Evolutionary conservation across 2,113 vertebrate species (phyloP), one percentile per base, ranked within the genome.

Genomic region (Smithornis capensis): DNA sequence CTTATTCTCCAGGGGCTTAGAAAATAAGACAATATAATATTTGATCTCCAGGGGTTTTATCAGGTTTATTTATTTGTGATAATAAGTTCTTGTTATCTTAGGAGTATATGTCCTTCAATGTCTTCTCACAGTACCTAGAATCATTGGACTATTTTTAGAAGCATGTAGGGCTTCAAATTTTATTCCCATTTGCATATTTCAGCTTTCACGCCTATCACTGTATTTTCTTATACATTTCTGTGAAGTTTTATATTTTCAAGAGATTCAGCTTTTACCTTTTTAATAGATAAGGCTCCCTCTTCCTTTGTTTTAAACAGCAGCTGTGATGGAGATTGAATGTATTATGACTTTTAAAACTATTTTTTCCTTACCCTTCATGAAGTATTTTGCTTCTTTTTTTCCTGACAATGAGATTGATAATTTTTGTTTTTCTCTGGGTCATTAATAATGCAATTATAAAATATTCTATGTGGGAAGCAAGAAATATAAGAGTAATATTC

Each of bases 391-490:
- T 95, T 94, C 56, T 42, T 76, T 88, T 83, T 90, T 37, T 78
- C 27, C 31, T 91, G 69, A 90, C 76, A 87, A 64, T 7, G 50
- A 85, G 84, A 97, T 67, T 76, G 81, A 95, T 94, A 74, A 27
- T 70, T 92, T 94, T 77, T 74, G 16, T 9, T 93, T 90, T 89
- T 93, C 17, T 8, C 31, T 82, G 89, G 56, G 31, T 92, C 93
- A 95, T 97, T 96, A 95, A 92, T 87, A 93, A 94, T 59, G 35
- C 13, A 93, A 87, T 89, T 96, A 92, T 85, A 74, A 94, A 94
- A 83, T 78, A 85, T 55, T 38, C 7, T 84, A 37, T 47, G 53
- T 84, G 44, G 63, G 76, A 87, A 94, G 83, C 1, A 19, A 80
- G 88, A 94, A 91, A 90, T 78, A 47, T 42, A 52, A 79, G 38